Percentiles rank a stretch among this genome's conserved stretches.
Evolutionary conservation across 2,113 vertebrate species (phyloP).

Genomic region (Siniperca chuatsi): DNA sequence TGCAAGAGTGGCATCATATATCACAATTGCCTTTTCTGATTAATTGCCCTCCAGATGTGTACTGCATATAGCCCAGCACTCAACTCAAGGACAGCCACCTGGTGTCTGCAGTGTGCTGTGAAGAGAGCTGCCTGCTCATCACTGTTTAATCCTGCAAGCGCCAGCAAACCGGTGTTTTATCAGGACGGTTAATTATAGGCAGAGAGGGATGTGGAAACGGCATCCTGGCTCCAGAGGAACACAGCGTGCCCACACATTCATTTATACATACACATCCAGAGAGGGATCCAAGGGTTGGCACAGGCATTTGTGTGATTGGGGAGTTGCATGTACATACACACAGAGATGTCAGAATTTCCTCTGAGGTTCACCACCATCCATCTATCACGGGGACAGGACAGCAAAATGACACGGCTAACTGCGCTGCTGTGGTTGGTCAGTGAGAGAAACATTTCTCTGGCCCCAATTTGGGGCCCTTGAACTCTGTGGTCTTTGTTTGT

Average conservation of each 20-base stretch:
- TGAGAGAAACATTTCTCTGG: conserved; percentile 56
- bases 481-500: conserved; percentile 53
- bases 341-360: conserved; percentile 6
- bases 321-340: conserved; percentile 4
- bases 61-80: conserved; percentile 65
- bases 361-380: conserved; percentile 59
- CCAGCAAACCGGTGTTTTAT: conserved; percentile 76
- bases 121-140: conserved; percentile 78
- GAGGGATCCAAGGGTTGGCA: conserved; percentile 39
- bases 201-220: conserved; percentile 69
- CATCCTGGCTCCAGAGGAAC: conserved; percentile 70
- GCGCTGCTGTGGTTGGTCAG: conserved; percentile 51
- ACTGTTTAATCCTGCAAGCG: conserved; percentile 74
- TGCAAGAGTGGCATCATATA: conserved; percentile 59
- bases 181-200: conserved; percentile 78
- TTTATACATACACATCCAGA: conserved; percentile 55
- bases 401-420: conserved; percentile 59
- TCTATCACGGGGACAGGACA: conserved; percentile 58
- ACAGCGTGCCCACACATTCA: conserved; percentile 68
- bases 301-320: conserved; percentile 12
- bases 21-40: conserved; percentile 68
- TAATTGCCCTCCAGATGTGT: conserved; percentile 76
- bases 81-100: conserved; percentile 79
- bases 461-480: conserved; percentile 62
- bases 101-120: conserved; percentile 67